Conservation (phyloP, 2,888 invertebrate species). For the Epirrita christyi region DNA sequence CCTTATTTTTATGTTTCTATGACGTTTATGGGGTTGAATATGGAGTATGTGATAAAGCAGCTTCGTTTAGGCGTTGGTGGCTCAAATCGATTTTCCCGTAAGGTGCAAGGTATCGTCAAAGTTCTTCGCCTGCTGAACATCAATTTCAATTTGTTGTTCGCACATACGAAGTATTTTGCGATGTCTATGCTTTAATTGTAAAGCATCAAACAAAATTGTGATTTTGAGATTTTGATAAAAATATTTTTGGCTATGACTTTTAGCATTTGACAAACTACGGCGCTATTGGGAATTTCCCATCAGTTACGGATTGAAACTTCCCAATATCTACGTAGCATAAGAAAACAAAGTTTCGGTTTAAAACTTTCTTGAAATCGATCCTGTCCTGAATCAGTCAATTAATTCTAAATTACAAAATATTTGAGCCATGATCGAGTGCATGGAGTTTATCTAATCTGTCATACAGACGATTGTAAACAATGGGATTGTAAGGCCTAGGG, state of each 20-base stretch:
- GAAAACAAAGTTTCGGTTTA: neutral
- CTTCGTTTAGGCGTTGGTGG: conserved; percentile 41
- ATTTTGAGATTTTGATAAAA: conserved; percentile 20
- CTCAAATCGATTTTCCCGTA: conserved; percentile 35
- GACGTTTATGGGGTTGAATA: conserved; percentile 54
- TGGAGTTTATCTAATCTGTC: conserved; percentile 37
- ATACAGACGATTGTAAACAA: conserved; percentile 14
- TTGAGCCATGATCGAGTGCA: conserved; percentile 37
- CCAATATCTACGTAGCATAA: neutral
- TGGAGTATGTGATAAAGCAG: conserved; percentile 51
- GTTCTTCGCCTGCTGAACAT: too few species aligned
- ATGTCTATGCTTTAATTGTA: neutral
- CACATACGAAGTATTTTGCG: neutral
- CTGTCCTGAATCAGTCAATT: conserved; percentile 38
- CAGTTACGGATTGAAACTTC: neutral
- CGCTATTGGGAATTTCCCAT: conserved; percentile 5
- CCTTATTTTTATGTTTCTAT: conserved; percentile 56
- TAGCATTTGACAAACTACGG: conserved; percentile 5
- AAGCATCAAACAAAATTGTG: conserved; percentile 8
- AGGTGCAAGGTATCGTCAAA: neutral
- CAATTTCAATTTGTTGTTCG: neutral
- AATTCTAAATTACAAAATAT: conserved; percentile 29
- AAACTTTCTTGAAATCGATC: conserved; percentile 18
- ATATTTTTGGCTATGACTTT: conserved; percentile 18
- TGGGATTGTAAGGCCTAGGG: conserved; percentile 4